These are phyloP conservation scores for Ericerus pela DNA, from an alignment of 1,140 invertebrate genomes.

Conservation along the genomic window DNA sequence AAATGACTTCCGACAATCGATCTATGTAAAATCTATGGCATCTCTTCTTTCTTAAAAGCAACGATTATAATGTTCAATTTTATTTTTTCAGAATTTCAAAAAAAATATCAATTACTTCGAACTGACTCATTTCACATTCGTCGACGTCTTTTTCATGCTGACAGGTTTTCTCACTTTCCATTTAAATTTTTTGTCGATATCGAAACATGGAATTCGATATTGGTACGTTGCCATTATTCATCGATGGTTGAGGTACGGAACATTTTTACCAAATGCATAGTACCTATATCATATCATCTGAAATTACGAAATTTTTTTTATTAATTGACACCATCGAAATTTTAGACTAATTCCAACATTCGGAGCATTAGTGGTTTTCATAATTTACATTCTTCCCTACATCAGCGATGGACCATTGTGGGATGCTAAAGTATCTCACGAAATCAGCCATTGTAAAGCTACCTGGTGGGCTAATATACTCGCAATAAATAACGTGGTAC, in stretches of 20 bases:
- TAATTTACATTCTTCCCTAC: slow-evolving; percentile 48
- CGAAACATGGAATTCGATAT: not conserved
- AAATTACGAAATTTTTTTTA: no score
- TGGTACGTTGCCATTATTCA: not conserved
- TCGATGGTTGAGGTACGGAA: not conserved
- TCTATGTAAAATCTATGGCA: no score
- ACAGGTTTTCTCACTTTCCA: not conserved
- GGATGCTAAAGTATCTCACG: slow-evolving; percentile 38
- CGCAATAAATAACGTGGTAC: slow-evolving; percentile 67
- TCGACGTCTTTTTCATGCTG: slow-evolving; percentile 1
- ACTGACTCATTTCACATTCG: not conserved
- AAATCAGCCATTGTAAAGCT: slow-evolving; percentile 46
- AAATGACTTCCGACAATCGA: no score
- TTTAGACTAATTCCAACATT: slow-evolving; percentile 55
- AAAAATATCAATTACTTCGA: no score
- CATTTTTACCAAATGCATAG: no score
- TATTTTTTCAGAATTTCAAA: no score
- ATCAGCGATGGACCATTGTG: slow-evolving; percentile 51
- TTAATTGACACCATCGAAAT: no score
- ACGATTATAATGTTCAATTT: no score
- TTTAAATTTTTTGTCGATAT: not conserved
- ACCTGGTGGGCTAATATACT: slow-evolving; percentile 74
- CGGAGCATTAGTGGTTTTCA: slow-evolving; percentile 46
- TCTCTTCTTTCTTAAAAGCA: no score
- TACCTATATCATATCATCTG: no score